Base-by-base conservation (phyloP, 1,140 invertebrate genomes). In the Asobara japonica region DNA sequence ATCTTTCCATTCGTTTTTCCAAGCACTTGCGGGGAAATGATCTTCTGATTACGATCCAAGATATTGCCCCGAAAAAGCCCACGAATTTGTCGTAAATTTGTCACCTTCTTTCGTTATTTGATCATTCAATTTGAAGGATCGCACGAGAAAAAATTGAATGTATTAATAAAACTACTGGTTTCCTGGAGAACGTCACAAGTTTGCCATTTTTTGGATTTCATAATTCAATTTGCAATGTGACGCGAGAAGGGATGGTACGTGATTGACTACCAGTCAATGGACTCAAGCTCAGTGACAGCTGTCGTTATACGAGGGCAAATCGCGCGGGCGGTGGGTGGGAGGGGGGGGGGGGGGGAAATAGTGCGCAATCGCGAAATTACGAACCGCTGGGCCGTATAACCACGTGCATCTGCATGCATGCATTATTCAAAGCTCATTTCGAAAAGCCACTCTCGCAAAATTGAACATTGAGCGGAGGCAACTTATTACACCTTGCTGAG, bases 401-500 rank as follows among this genome's bases (percentile, higher is more conserved):
- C 67, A 64, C 31, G 36, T 72, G 73, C 68, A 74, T 74, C 65
- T 71, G 65, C 73, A 71, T 74, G 65, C 27, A 74, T 74, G 73
- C 73, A 75, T 75, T 75, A 72, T 75, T 75, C 74, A 75, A 71
- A 75, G 68, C 62, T 74, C 66, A 75, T 75, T 72, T 75, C 31
- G 61, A 75, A 75, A 75, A 75, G 70, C 70, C 64, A 75, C 70
- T 75, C 64, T 72, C 45, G 45, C 66, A 75, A 75, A 75, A 75
- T 75, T 72, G 70, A 75, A 75, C 66, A 75, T 1, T 31, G 60
- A 30, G 31, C n/a, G 38, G 60, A 69, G 65, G 45, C 30, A 72
- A 71, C 64, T 75, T 72, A 75, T 75, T 71, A 68, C 45, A 56
- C 56, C 62, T 41, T 73, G 60, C 65, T 56, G 30, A 38, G 27